A percentile compares a stretch with the other conserved stretches of the same genome.
These are phyloP conservation scores for Prionailurus bengalensis DNA, from an alignment of 2,113 vertebrate species.

Conservation along the genomic window DNA sequence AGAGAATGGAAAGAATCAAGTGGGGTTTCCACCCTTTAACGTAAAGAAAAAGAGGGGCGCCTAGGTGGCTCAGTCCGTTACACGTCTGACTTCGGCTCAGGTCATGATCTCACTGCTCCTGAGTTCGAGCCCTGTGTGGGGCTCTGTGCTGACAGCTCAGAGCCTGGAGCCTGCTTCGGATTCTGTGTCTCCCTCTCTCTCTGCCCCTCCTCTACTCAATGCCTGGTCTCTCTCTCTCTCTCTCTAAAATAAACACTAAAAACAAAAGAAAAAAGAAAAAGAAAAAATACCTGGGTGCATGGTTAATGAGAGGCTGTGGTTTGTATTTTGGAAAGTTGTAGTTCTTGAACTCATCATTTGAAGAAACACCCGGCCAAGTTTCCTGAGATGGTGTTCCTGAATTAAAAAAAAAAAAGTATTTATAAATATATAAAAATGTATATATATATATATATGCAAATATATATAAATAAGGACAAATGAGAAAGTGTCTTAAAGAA, in stretches of 20 bases:
- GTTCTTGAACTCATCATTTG: constrained; percentile 98
- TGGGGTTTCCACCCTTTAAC: not conserved
- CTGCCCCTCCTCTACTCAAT: too few relatives aligned
- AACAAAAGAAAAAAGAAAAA: constrained; percentile 40
- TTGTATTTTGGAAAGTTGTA: constrained; percentile 99
- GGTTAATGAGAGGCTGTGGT: constrained; percentile 96
- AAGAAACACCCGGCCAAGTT: constrained; percentile 96
- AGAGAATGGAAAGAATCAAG: not conserved
- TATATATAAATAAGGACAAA: not conserved
- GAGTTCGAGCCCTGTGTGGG: too few relatives aligned
- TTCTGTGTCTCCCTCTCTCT: too few relatives aligned
- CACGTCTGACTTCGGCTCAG: too few relatives aligned
- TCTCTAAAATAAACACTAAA: too few relatives aligned
- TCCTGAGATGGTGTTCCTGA: constrained; percentile 97
- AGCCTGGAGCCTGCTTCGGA: too few relatives aligned
- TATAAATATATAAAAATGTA: not conserved
- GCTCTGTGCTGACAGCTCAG: too few relatives aligned
- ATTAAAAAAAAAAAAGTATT: constrained; percentile 66
- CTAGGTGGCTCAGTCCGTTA: too few relatives aligned
- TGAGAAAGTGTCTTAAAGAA: constrained; percentile 49
- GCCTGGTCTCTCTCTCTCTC: too few relatives aligned
- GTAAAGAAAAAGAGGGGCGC: not conserved
- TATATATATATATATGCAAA: not conserved
- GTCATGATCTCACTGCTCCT: too few relatives aligned
- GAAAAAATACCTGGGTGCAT: constrained; percentile 94